Evolutionary conservation across 2,113 vertebrate species (phyloP).

Genomic region (Paramormyrops kingsleyae): DNA sequence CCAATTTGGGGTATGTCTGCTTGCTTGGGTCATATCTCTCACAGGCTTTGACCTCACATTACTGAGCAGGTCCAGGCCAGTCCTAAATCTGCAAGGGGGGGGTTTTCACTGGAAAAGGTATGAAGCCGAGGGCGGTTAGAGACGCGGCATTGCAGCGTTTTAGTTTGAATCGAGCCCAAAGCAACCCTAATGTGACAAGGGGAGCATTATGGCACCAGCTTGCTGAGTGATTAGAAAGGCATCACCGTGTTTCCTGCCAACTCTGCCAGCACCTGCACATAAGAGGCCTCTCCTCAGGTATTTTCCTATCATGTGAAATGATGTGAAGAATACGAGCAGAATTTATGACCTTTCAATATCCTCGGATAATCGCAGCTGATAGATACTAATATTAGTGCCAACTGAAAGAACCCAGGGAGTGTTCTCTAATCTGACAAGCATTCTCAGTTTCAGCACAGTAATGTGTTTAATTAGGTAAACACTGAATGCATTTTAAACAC

Average conservation of each 20-base stretch:
- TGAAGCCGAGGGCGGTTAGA: slow-evolving; percentile 20
- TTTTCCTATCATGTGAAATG: neutral
- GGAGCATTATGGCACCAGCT: neutral
- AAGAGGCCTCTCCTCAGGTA: neutral
- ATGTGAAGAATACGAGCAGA: neutral
- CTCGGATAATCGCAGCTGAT: neutral
- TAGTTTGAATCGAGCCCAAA: neutral
- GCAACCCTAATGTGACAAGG: neutral
- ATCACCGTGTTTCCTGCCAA: neutral
- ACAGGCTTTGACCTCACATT: neutral
- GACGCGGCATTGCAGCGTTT: neutral
- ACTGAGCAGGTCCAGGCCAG: slow-evolving; percentile 12
- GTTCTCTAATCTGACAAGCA: neutral
- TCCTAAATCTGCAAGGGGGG: neutral
- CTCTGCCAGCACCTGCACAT: neutral
- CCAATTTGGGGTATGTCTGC: slow-evolving; percentile 1
- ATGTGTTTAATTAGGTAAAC: neutral
- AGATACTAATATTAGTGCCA: neutral
- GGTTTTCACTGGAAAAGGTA: slow-evolving; percentile 2
- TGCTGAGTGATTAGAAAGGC: slow-evolving; percentile 16
- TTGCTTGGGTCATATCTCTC: neutral
- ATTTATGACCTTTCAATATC: slow-evolving; percentile 11
- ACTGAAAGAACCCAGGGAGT: neutral
- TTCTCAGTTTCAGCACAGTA: neutral
- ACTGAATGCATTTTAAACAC: neutral